Percentiles rank a stretch among this genome's conserved stretches.
Evolutionary conservation across 1,140 invertebrate species (phyloP).

Genomic region (Cyclina sinensis): DNA sequence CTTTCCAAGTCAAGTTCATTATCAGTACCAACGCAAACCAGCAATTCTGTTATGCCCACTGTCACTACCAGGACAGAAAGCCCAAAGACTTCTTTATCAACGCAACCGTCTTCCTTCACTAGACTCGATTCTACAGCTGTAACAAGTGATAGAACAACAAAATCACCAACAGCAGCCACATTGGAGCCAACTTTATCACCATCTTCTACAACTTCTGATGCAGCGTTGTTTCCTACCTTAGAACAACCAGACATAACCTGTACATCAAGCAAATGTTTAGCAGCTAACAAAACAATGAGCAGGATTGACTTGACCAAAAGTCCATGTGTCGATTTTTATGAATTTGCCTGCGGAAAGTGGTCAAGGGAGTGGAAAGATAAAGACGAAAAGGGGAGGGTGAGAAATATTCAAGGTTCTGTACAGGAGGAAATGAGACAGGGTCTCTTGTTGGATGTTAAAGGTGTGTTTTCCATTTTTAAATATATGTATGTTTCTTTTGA

Average conservation of each 20-base stretch:
- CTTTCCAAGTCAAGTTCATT: no score
- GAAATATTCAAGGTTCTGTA: neutral
- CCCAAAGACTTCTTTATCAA: neutral
- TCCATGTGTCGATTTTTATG: conserved; percentile 37
- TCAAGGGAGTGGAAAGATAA: neutral
- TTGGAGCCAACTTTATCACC: neutral
- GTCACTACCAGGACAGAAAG: no score
- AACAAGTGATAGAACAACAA: neutral
- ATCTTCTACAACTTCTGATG: neutral
- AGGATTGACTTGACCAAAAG: conserved; percentile 16
- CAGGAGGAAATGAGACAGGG: conserved; percentile 34
- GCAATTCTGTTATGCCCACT: no score
- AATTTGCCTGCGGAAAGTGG: conserved; percentile 39
- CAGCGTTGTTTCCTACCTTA: neutral
- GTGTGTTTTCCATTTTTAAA: neutral
- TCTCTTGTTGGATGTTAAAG: conserved; percentile 15
- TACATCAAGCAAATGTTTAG: neutral
- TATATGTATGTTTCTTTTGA: no score
- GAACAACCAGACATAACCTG: neutral
- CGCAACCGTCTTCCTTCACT: neutral
- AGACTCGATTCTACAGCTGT: neutral
- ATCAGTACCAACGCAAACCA: no score
- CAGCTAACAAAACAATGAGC: conserved; percentile 18
- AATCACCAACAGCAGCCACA: neutral
- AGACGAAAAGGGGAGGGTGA: neutral